Evolutionary conservation across 1,140 invertebrate species (phyloP).

Genomic region (Drosophila baimaii): DNA sequence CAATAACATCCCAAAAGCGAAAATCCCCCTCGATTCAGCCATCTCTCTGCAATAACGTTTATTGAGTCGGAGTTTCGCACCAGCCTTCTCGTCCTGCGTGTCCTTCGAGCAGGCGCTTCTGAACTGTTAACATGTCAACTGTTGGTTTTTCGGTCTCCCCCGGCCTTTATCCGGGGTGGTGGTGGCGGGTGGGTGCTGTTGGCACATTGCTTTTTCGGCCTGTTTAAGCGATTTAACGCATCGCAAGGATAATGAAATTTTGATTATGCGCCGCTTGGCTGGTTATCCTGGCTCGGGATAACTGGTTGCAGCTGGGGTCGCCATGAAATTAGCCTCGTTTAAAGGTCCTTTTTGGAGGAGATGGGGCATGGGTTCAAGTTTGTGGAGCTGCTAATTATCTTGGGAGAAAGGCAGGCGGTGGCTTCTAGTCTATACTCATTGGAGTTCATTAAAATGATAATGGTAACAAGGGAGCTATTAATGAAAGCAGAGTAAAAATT

Average conservation of each 20-base stretch:
- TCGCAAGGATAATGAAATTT: constrained; percentile 82
- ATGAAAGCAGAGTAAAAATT: too few species aligned
- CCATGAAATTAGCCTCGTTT: constrained; percentile 38
- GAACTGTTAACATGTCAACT: constrained; percentile 79
- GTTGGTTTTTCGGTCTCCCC: constrained; percentile 29
- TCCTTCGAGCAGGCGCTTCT: constrained; percentile 53
- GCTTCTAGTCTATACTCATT: background rate
- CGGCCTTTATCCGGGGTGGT: background rate
- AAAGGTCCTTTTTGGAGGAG: constrained; percentile 25
- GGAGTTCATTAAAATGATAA: background rate
- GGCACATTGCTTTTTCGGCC: constrained; percentile 54
- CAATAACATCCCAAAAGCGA: constrained; percentile 19
- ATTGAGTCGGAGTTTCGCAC: constrained; percentile 79
- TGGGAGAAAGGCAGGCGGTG: background rate
- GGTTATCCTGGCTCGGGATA: constrained; percentile 30
- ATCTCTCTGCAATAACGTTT: constrained; percentile 68
- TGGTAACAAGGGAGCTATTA: background rate
- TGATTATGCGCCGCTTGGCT: constrained; percentile 79
- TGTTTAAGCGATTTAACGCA: constrained; percentile 83
- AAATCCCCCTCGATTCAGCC: constrained; percentile 10
- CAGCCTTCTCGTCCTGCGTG: constrained; percentile 63
- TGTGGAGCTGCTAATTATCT: constrained; percentile 27
- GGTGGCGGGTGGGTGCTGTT: constrained; percentile 31
- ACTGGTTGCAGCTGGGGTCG: constrained; percentile 53
- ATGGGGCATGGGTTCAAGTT: constrained; percentile 11